A percentile compares a stretch with the other conserved stretches of the same genome.
Evolutionary conservation across 2,797 vertebrate species (phyloP).

Genomic region (Alauda arvensis): DNA sequence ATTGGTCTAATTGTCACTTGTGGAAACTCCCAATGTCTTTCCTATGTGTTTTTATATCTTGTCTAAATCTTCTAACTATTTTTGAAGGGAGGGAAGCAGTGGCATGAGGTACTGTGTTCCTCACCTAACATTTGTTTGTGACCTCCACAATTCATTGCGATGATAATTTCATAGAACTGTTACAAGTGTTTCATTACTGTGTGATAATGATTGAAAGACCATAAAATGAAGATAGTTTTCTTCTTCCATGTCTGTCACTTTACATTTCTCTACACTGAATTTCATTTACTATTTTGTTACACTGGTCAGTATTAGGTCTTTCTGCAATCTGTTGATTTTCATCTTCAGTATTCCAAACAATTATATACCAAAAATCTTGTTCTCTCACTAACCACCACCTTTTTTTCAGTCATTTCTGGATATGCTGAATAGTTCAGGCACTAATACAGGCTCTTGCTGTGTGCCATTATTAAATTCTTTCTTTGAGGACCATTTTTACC

Average conservation of each 20-base stretch:
- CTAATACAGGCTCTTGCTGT: not conserved
- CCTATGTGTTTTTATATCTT: not conserved
- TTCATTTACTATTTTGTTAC: not conserved
- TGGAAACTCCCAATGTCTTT: not conserved
- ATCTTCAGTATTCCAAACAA: not conserved
- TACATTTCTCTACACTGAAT: not conserved
- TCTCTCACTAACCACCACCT: not conserved
- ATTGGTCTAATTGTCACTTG: constrained; percentile 4
- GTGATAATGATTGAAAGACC: not conserved
- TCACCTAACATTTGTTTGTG: not conserved
- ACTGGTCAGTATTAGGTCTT: not conserved
- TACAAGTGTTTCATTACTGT: not conserved
- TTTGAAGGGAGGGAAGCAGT: not conserved
- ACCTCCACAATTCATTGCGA: not conserved
- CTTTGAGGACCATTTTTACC: not conserved
- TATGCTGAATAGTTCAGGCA: not conserved
- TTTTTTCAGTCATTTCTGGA: not conserved
- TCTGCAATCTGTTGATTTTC: not conserved
- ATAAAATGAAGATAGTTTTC: not conserved
- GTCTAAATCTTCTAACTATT: not conserved
- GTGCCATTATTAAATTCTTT: not conserved
- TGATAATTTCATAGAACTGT: not conserved
- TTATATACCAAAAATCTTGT: not conserved
- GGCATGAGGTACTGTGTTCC: not conserved
- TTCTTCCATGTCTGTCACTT: not conserved